Base-by-base conservation (phyloP, 2,888 invertebrate genomes). In the Ochropacha duplaris region DNA sequence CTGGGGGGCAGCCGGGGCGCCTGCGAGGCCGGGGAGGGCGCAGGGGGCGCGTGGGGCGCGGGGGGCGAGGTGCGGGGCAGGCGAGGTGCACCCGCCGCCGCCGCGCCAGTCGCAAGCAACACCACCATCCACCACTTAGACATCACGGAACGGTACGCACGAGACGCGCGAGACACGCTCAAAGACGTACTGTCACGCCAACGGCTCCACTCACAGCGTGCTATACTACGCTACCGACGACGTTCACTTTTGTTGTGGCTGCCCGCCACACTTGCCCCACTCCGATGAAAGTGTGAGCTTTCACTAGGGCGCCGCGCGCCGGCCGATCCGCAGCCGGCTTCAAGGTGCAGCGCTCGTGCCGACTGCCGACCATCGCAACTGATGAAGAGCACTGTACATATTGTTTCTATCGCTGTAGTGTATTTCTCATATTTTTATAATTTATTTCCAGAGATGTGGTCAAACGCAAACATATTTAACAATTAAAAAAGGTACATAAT, bases 21-120 rank as follows among this genome's bases (percentile, higher is more conserved):
- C 65, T 94, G 88, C 56, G n/a, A n/a, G n/a, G 95, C 69, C 88
- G 85, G 94, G 16, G 39, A 16, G 19, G 94, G 92, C 65, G 95
- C 87, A 55, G 95, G 68, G 87, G 86, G 94, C 68, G 95, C 93
- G 78, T 95, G 94, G 67, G 94, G 81, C 69, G 81, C 84, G 72
- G 86, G 82, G 76, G 80, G 84, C 69, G 86, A 89, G 74, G 88
- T 90, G 66, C 89, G 85, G 72, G 90, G 89, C 81, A 88, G 75
- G 75, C 90, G 87, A 68, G n/a, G n/a, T n/a, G 86, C 82, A 63
- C 88, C 90, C 69, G 87, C 90, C 74, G 90, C 90, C 77, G 83
- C 86, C 73, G 81, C 87, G 65, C 83, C 80, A 68, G 82, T 76
- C 57, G 74, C 88, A 73, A 86, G 70, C 74, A 89, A 62, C 84